Conservation (phyloP, 2,888 invertebrate genomes). For the Adela reaumurella region DNA sequence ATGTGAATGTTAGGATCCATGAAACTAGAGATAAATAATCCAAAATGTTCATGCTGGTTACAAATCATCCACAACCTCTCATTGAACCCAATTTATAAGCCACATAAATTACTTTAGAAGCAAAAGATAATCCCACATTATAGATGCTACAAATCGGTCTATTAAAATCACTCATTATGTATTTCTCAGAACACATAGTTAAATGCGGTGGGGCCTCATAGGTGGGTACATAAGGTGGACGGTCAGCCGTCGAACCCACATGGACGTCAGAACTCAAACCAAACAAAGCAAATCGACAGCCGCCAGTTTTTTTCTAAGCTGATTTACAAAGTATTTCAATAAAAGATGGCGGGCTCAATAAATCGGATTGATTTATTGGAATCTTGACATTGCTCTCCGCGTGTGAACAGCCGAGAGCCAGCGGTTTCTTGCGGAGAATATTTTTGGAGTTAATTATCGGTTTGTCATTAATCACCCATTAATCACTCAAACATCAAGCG, state of each 20-base stretch:
- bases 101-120: too few species aligned
- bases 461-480: not conserved
- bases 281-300: not conserved
- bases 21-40: too few species aligned
- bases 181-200: too few species aligned
- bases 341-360: not conserved
- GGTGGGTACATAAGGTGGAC: not conserved
- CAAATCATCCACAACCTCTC: too few species aligned
- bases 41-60: too few species aligned
- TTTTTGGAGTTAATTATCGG: not conserved
- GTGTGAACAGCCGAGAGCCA: not conserved
- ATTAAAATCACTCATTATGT: too few species aligned
- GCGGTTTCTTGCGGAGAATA: not conserved
- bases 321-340: not conserved
- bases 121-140: too few species aligned
- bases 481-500: not conserved
- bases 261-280: not conserved
- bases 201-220: too few species aligned
- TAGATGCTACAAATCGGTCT: too few species aligned
- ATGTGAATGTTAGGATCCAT: too few species aligned
- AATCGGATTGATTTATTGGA: not conserved
- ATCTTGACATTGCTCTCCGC: not conserved
- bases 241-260: not conserved
- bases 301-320: not conserved
- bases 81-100: too few species aligned